Evolutionary conservation across 2,113 vertebrate genomes (phyloP).

Genomic region (Orthochromis indermauri): DNA sequence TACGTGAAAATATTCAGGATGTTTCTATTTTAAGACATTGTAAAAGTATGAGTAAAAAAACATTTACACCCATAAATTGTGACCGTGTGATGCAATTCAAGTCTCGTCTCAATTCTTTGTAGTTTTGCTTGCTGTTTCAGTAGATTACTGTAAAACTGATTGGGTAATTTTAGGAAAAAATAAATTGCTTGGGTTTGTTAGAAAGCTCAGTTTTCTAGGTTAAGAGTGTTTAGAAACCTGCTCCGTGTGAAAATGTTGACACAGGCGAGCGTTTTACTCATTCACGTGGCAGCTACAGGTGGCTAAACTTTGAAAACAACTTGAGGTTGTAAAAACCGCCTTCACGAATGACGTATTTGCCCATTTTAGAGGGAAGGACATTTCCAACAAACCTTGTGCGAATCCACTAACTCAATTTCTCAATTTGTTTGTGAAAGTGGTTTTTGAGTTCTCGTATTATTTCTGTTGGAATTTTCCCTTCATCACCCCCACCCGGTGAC

Average conservation of each 20-base stretch:
- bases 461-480: background rate
- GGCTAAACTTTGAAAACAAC: background rate
- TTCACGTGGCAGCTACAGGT: background rate
- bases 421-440: conserved; percentile 29
- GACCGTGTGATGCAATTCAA: background rate
- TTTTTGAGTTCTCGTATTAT: conserved; percentile 4
- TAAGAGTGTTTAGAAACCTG: background rate
- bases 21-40: background rate
- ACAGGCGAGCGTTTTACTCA: background rate
- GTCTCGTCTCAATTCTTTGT: background rate
- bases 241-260: background rate
- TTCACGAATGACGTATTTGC: fast-evolving
- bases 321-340: background rate
- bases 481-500: background rate
- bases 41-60: background rate
- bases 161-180: background rate
- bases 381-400: conserved; percentile 24
- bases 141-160: background rate
- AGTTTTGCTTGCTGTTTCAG: background rate
- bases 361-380: background rate
- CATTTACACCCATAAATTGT: background rate
- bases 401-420: conserved; percentile 24
- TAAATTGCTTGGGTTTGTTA: fast-evolving
- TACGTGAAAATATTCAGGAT: background rate
- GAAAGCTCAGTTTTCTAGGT: background rate